These are phyloP conservation scores for Myanophis thanlyinensis DNA, from an alignment of 2,113 vertebrate species.

Conservation along the genomic window DNA sequence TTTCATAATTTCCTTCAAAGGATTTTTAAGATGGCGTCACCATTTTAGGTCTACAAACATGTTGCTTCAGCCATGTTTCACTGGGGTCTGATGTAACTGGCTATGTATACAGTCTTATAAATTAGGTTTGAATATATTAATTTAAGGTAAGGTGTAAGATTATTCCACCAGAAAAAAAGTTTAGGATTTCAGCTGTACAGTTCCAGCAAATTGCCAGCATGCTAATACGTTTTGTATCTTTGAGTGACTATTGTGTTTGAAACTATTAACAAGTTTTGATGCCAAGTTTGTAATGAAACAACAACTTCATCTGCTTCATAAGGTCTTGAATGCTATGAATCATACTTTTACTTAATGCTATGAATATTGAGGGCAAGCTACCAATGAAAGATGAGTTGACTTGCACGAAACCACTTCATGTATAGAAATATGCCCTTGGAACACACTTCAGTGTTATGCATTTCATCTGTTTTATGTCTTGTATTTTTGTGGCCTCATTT, in stretches of 20 bases:
- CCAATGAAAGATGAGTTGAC: neutral
- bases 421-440: neutral
- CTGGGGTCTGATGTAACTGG: neutral
- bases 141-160: neutral
- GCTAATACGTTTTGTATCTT: neutral
- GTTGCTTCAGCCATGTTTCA: neutral
- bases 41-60: neutral
- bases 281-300: neutral
- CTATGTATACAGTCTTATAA: neutral
- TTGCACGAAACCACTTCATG: neutral
- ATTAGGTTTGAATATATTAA: neutral
- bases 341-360: neutral
- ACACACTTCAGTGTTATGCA: neutral
- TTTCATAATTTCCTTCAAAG: neutral
- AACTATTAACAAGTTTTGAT: constrained; percentile 11
- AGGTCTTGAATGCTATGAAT: neutral
- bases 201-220: neutral
- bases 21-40: neutral
- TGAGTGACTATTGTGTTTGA: neutral
- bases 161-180: neutral
- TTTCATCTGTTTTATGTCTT: constrained; percentile 14
- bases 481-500: constrained; percentile 19
- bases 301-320: neutral
- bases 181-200: neutral
- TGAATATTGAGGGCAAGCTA: neutral